These are phyloP conservation scores for Pipistrellus pygmaeus DNA, from an alignment of 2,797 vertebrate species.

Conservation along the genomic window DNA sequence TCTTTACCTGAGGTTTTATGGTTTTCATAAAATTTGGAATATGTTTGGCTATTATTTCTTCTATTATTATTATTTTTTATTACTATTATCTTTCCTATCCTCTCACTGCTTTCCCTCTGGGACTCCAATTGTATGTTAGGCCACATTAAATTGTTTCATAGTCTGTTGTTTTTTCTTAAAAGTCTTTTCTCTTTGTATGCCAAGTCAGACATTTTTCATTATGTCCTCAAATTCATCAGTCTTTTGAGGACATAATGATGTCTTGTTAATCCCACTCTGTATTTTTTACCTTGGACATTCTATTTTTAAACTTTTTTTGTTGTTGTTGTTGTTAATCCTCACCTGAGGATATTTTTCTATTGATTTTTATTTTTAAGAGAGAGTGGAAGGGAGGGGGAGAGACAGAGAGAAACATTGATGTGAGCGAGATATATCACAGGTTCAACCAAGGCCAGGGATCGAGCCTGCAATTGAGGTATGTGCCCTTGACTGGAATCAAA, in stretches of 20 bases:
- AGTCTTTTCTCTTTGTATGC: background rate
- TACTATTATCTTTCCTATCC: background rate
- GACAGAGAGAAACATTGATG: background rate
- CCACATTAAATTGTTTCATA: background rate
- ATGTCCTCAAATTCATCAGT: background rate
- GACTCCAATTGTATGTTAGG: background rate
- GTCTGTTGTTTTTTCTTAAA: background rate
- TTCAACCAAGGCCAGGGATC: background rate
- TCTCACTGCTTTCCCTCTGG: background rate
- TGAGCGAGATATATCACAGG: background rate
- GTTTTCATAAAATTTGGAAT: slow-evolving; percentile 46
- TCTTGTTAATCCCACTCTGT: background rate
- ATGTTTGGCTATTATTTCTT: background rate
- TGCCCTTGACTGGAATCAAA: background rate
- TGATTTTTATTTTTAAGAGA: background rate
- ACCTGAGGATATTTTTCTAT: background rate
- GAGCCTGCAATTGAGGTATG: background rate
- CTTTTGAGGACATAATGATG: too few species aligned
- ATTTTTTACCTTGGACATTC: background rate
- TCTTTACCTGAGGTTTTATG: slow-evolving; percentile 1
- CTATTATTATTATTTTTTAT: background rate
- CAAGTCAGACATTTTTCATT: background rate
- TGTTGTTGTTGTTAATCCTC: background rate
- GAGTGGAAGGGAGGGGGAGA: too few species aligned
- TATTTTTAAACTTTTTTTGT: slow-evolving; percentile 38